A percentile compares a stretch with the other conserved stretches of the same genome.
Conservation (phyloP, 2,888 invertebrate species). For the Lymantria dispar region DNA sequence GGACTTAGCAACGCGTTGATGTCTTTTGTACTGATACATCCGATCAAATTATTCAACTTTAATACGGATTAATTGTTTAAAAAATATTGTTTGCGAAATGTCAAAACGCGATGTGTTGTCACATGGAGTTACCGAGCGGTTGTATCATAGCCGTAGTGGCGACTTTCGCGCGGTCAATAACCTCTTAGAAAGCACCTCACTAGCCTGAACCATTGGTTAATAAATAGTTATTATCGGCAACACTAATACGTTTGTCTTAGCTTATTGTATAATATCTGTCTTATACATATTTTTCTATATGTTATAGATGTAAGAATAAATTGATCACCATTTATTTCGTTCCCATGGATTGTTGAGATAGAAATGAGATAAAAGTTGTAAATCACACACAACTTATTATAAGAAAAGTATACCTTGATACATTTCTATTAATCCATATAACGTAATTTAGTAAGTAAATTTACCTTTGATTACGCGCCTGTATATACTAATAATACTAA, state of each 20-base stretch:
- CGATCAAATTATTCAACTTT: not conserved
- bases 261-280: conserved; percentile 14
- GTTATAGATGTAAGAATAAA: no score
- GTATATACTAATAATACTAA: no score
- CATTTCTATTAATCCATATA: no score
- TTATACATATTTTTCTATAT: no score
- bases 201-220: conserved; percentile 26
- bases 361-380: no score
- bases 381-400: no score
- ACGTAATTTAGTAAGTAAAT: no score
- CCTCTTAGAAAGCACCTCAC: conserved; percentile 49
- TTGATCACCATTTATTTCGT: no score
- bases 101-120: conserved; percentile 15
- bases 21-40: conserved; percentile 17
- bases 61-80: not conserved
- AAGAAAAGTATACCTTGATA: no score
- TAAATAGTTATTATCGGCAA: conserved; percentile 21
- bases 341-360: no score
- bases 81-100: conserved; percentile 5
- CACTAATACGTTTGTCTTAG: conserved; percentile 11
- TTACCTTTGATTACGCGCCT: no score
- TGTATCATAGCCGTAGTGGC: conserved; percentile 33
- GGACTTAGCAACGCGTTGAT: conserved; percentile 12
- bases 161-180: conserved; percentile 53
- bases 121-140: conserved; percentile 18